These are phyloP conservation scores for Zaprionus tsacasi DNA, from an alignment of 1,140 invertebrate genomes.

Conservation along the genomic window DNA sequence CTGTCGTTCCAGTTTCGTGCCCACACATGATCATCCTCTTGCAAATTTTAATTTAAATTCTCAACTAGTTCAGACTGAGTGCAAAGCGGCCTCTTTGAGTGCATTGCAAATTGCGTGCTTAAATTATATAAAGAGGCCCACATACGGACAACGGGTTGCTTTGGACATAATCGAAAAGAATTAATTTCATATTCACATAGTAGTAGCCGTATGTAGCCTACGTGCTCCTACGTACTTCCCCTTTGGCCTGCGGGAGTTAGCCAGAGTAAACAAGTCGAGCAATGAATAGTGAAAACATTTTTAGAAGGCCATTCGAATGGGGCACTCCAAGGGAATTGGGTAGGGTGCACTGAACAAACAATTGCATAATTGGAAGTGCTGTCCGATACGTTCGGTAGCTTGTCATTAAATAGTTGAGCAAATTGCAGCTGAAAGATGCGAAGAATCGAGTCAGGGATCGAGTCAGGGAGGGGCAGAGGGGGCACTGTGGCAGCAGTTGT, in stretches of 20 bases:
- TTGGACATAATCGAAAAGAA: conserved; percentile 10
- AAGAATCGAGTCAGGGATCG: conserved; percentile 5
- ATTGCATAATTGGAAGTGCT: conserved; percentile 52
- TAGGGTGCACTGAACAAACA: conserved; percentile 26
- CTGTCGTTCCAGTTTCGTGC: neutral
- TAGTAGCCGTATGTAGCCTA: neutral
- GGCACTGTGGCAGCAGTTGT: neutral
- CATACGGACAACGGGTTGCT: neutral
- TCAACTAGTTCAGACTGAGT: neutral
- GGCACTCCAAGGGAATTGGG: neutral
- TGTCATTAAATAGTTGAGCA: conserved; percentile 52
- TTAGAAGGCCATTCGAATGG: conserved; percentile 26
- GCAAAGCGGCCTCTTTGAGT: neutral
- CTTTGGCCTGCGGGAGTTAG: conserved; percentile 4
- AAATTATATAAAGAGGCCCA: neutral
- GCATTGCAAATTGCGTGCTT: conserved; percentile 9
- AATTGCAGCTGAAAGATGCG: conserved; percentile 34
- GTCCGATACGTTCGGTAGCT: conserved; percentile 38
- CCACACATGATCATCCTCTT: neutral
- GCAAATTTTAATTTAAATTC: neutral
- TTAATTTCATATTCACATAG: conserved; percentile 13
- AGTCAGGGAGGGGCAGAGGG: neutral
- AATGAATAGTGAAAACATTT: conserved; percentile 35
- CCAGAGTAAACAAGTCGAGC: conserved; percentile 12
- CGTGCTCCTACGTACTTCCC: neutral